Evolutionary conservation across 2,888 invertebrate genomes (phyloP), one percentile per base, ranked within the genome.

Genomic region (Stenotaenia linearis): DNA sequence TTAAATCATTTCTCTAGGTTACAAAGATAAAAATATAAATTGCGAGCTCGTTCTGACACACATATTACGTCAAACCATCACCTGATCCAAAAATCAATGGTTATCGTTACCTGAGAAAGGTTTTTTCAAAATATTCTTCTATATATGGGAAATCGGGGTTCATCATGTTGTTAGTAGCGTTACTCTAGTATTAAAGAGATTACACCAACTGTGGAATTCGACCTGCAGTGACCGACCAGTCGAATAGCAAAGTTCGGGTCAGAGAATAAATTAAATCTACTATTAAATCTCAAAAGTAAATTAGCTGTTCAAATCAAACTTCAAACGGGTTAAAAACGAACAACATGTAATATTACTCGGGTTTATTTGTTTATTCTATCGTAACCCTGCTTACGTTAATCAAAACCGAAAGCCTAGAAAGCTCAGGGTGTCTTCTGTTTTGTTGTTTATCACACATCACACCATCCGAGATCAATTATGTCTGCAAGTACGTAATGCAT

Each of bases 41-140:
- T 5, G 50, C 18, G 18, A 50, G 0, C 50, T 50, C 50, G 21
- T 50, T 18, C 5, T 7, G 45, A 45, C 45, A 45, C 45, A n/a
- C 18, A 50, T 50, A 50, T 50, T 15, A 50, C 50, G 50, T 50
- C 50, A 50, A 25, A 15, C 15, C 69, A 69, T 69, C 69, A 69
- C 69, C 69, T 25, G 69, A 69, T 69, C 18, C 50, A 50, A 50
- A 50, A 50, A 50, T 50, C 50, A 50, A 50, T 50, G 32, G 18
- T 69, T 69, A 69, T 28, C 69, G 18, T 69, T 69, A 69, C 69
- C 69, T 69, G 69, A 69, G 69, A 28, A 69, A 69, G 10, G 69
- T 69, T 69, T 69, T 69, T 69, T 69, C 69, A 69, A 69, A 69
- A 69, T 69, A 69, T 28, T 25, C 69, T 69, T 69, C 69, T 69